Evolutionary conservation across 2,797 vertebrate genomes (phyloP), one percentile per base, ranked within the genome.

Genomic region (Gambusia yucatana): DNA sequence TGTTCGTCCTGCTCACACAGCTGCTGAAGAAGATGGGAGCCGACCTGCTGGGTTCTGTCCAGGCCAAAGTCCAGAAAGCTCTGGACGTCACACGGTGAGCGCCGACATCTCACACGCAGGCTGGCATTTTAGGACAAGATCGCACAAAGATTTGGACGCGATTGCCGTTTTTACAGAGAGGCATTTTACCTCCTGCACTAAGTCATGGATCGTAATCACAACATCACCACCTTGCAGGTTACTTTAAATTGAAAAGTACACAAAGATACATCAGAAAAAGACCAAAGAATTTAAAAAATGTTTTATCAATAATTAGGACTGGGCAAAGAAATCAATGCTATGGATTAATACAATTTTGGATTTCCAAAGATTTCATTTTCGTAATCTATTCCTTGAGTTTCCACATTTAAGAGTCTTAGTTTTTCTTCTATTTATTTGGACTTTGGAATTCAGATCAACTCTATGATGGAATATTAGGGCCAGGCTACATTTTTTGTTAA

Each of bases 21-120:
- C 94, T 99, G 33, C 94, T 99, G 87, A 99, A 99, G 95, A 99
- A 99, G 96, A 99, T 98, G 98, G 98, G 98, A 73, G 98, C 98
- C 0, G 98, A 99, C 94, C 96, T 99, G 88, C 96, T 99, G 83
- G 98, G 98, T 50, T 99, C 98, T 2, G 98, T 99, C 44, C 98
- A 99, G 93, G 97, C 97, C 90, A 99, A 99, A 95, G 98, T 99
- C 88, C 98, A 99, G 93, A 98, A 96, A 92, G 97, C 98, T 17
- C 96, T 99, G 77, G 98, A 99, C 90, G 82, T 99, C 89, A 99
- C 98, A 80, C 97, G 98, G 98, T 98, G 91, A 90, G 28, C 91
- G 81, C 11, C 25, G 30, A 50, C 14, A 48, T 39, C 52, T 39
- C 52, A 11, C 25, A 3, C 25, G 1, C 8, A 78, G 59, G 30